phyloP scores from a whole-genome alignment of 2,113 vertebrate species.

The Myrmecophaga tridactyla region DNA sequence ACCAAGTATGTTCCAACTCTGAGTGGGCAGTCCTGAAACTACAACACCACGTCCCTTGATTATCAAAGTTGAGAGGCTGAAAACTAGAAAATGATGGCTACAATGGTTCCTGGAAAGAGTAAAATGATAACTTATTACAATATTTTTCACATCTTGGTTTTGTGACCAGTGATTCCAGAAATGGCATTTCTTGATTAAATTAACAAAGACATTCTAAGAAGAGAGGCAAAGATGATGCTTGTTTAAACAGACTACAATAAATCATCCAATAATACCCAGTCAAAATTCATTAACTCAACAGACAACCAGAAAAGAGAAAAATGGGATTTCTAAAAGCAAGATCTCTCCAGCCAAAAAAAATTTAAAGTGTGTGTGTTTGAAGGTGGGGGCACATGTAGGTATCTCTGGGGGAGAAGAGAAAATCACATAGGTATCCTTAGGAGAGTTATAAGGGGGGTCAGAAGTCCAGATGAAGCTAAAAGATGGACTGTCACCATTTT shows the following conservation, averaged over 20 bases:
- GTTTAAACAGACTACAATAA: neutral
- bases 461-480: neutral
- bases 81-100: neutral
- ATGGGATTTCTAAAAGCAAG: neutral
- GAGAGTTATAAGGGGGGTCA: neutral
- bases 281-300: neutral
- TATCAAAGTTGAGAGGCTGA: neutral
- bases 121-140: neutral
- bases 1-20: neutral
- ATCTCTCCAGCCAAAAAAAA: neutral
- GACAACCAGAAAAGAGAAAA: neutral
- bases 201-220: slow-evolving; percentile 7
- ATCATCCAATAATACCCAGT: neutral
- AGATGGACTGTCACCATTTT: neutral
- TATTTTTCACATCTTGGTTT: neutral
- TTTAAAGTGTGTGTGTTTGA: neutral
- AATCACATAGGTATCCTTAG: neutral
- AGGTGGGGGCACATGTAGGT: neutral
- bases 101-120: neutral
- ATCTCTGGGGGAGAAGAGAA: neutral
- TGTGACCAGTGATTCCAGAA: neutral
- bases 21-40: neutral
- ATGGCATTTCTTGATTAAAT: neutral
- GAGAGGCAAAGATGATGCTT: neutral
- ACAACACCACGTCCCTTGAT: neutral